Base-by-base conservation (phyloP, 2,797 vertebrate genomes). In the Bryconaethiops microstoma region DNA sequence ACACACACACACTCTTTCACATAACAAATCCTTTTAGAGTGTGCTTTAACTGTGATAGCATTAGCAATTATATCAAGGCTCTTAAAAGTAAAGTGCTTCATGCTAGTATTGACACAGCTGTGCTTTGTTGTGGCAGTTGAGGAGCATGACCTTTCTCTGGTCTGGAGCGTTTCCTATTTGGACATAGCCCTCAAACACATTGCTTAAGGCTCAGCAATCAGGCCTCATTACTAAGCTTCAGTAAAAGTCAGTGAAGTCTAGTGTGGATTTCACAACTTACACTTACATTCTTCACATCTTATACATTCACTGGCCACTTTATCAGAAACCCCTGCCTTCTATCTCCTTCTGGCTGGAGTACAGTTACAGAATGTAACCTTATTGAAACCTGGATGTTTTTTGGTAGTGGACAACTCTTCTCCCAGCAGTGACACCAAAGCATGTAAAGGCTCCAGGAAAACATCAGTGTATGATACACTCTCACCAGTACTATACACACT, bases 11-110 rank as follows among this genome's bases (percentile, higher is more conserved):
- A 12, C 45, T 45, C 23, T 52, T 35, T 35, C 35, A 35, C 2
- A 17, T 75, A 64, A 64, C 52, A 78, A 78, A 74, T 73, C 52
- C 81, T 74, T 78, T 82, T 74, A 54, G 81, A 64, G 76, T 45
- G n/a, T 21, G 48, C 42, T 70, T 63, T 25, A 23, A 25, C 45
- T 16, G 39, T 67, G 69, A 63, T 73, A 65, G 52, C 62, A 75
- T 68, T 69, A 73, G 17, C 74, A 57, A 39, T 78, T 60, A 74
- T 74, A 82, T 78, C 9, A 59, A 14, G 57, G 40, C 14, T 74
- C 69, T 74, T 73, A 68, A 68, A 60, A 78, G 40, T 72, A 21
- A 76, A 76, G 55, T 54, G 35, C 7, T 64, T 76, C 19, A 64
- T 74, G 60, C 21, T 74, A 40, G 62, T 73, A 75, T 59, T 73